Conservation (phyloP, 2,113 vertebrate species). For the Psittacula cyanocephala region DNA sequence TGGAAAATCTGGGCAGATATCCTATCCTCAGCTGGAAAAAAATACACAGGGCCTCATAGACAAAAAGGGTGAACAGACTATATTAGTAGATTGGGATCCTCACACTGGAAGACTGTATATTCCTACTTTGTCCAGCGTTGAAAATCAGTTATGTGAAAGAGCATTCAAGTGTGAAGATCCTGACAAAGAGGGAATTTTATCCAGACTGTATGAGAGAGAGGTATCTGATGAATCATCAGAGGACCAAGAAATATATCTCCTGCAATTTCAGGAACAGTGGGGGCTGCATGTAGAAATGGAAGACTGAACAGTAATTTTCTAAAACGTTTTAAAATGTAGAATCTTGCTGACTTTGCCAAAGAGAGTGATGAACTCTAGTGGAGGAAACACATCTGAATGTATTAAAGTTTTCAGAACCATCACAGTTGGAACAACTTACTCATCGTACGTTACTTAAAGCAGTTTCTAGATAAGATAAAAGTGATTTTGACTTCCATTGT, state of each 20-base stretch:
- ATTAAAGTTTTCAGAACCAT: background rate
- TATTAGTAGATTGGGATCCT: conserved; percentile 76
- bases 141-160: conserved; percentile 11
- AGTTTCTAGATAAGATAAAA: background rate
- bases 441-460: background rate
- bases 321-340: background rate
- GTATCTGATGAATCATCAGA: conserved; percentile 11
- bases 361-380: background rate
- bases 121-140: conserved; percentile 45
- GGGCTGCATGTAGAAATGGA: conserved; percentile 71
- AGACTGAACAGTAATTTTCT: conserved; percentile 29
- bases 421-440: background rate
- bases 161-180: background rate
- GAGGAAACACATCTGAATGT: background rate
- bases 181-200: conserved; percentile 48
- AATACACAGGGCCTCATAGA: background rate
- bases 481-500: background rate
- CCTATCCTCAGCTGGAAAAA: conserved; percentile 4
- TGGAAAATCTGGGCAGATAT: background rate
- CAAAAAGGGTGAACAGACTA: background rate
- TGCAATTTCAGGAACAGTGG: conserved; percentile 78
- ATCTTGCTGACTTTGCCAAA: background rate
- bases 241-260: conserved; percentile 62
- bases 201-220: conserved; percentile 60
- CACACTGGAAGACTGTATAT: conserved; percentile 65